Evolutionary conservation across 2,797 vertebrate species (phyloP).

Genomic region (Leptoclinus maculatus): DNA sequence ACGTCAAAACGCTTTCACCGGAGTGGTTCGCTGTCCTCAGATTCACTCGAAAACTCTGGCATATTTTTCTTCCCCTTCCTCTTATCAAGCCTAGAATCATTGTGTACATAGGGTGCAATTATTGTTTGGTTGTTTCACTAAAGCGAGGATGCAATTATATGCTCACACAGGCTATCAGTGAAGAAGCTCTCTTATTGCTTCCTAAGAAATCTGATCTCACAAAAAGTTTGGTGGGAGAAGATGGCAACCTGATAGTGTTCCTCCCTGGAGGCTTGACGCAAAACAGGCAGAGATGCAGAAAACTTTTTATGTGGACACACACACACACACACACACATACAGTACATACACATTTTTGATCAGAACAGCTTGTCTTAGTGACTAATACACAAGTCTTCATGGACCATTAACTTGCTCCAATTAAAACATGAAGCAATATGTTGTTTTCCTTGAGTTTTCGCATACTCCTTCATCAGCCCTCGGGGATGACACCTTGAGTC

Average conservation of each 20-base stretch:
- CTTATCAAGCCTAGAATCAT: neutral
- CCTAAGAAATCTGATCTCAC: constrained; percentile 20
- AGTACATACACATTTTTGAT: constrained; percentile 45
- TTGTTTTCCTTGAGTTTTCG: constrained; percentile 79
- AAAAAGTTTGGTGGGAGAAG: constrained; percentile 49
- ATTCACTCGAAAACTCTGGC: neutral
- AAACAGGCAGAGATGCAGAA: constrained; percentile 53
- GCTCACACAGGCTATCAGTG: neutral
- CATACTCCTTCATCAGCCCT: constrained; percentile 70
- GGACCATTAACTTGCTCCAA: constrained; percentile 82
- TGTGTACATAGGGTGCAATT: neutral
- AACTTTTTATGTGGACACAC: constrained; percentile 37
- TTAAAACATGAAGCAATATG: constrained; percentile 86
- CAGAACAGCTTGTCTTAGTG: constrained; percentile 83
- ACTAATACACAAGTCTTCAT: constrained; percentile 80
- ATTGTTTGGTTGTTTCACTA: constrained; percentile 9
- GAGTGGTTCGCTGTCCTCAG: neutral
- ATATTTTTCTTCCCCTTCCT: neutral
- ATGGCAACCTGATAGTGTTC: constrained; percentile 33
- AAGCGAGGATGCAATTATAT: neutral
- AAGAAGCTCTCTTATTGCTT: constrained; percentile 28
- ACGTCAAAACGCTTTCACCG: neutral
- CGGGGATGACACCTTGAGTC: constrained; percentile 75
- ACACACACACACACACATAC: constrained; percentile 27
- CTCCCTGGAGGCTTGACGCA: constrained; percentile 41